Percentiles rank a stretch among this genome's conserved stretches.
Conservation (phyloP, 2,113 vertebrate genomes). For the Cyanoderma ruficeps region DNA sequence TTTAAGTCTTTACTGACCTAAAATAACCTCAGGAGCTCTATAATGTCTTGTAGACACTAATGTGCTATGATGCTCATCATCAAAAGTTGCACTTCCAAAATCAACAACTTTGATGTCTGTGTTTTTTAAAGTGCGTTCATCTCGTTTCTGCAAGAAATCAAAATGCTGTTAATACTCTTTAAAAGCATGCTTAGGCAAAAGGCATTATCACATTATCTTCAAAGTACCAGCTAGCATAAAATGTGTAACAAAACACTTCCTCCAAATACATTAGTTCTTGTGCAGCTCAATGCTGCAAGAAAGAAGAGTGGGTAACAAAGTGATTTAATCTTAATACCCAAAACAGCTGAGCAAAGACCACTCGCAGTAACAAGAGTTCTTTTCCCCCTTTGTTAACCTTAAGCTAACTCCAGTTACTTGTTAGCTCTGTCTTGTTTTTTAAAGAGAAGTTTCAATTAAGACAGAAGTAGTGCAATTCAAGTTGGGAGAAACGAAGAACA, state of each 20-base stretch:
- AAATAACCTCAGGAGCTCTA: conserved; percentile 93
- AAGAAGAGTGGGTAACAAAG: background rate
- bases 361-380: background rate
- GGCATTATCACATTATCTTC: background rate
- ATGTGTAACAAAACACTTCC: background rate
- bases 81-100: conserved; percentile 95
- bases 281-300: background rate
- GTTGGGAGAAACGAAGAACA: background rate
- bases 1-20: conserved; percentile 77
- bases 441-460: background rate
- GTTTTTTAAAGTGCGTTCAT: conserved; percentile 89
- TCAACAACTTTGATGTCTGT: conserved; percentile 93
- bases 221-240: background rate
- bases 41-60: conserved; percentile 96
- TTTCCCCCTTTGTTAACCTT: background rate
- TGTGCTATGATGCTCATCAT: conserved; percentile 95
- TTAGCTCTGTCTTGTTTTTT: background rate
- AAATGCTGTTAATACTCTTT: background rate
- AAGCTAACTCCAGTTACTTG: background rate
- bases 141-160: conserved; percentile 81
- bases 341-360: background rate
- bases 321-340: background rate
- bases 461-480: background rate
- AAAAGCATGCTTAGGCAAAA: background rate
- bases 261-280: background rate